Percentiles rank a stretch among this genome's conserved stretches.
phyloP scores from a whole-genome alignment of 2,113 vertebrate genomes.

The Grammomys surdaster region DNA sequence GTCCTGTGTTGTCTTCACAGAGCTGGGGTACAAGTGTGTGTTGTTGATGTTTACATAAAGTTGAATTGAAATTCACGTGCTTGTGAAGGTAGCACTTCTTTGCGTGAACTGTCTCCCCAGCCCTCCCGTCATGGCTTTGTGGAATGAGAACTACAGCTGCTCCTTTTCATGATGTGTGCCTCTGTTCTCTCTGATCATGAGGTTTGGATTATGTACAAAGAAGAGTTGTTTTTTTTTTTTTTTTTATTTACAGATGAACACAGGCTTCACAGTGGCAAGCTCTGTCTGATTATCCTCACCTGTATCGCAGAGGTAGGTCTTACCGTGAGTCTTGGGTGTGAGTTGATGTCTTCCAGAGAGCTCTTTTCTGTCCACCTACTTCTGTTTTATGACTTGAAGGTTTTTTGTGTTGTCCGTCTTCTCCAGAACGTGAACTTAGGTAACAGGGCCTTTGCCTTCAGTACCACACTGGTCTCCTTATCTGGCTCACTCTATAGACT shows the following conservation, averaged over 20 bases:
- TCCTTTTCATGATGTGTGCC: conserved; percentile 16
- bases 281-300: conserved; percentile 98
- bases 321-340: background rate
- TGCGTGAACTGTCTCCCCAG: background rate
- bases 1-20: background rate
- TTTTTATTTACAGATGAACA: conserved; percentile 94
- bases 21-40: background rate
- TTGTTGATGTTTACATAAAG: no score
- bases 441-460: background rate
- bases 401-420: background rate
- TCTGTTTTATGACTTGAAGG: background rate
- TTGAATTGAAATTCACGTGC: background rate
- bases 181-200: conserved; percentile 31
- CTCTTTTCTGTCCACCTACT: background rate
- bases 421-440: background rate
- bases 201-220: conserved; percentile 48
- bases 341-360: conserved; percentile 27
- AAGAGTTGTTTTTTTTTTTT: conserved; percentile 37
- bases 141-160: background rate
- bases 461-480: background rate
- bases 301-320: conserved; percentile 97
- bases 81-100: no score
- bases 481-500: background rate
- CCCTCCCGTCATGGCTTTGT: conserved; percentile 46
- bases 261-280: conserved; percentile 97